Conservation (phyloP, 1,140 invertebrate species). For the Drosophila lacteicornis region DNA sequence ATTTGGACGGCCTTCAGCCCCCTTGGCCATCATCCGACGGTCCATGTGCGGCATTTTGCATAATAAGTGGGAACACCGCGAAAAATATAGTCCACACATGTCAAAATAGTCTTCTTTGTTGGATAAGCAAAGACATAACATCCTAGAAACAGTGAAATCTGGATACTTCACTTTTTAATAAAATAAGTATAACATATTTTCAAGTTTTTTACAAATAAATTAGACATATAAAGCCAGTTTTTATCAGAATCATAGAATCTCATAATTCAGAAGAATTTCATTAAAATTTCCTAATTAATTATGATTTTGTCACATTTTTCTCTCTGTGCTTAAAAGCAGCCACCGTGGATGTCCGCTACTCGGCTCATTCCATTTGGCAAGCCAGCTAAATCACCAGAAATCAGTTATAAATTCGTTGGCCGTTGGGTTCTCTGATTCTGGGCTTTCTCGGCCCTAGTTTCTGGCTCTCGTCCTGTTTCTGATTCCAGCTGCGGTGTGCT, state of each 20-base stretch:
- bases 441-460: conserved; percentile 5
- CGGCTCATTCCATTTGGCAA: conserved; percentile 69
- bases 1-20: conserved; percentile 27
- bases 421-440: conserved; percentile 15
- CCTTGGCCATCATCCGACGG: conserved; percentile 20
- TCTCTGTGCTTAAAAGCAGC: conserved; percentile 8
- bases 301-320: neutral
- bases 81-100: neutral
- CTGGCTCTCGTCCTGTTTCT: conserved; percentile 14
- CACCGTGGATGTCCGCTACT: conserved; percentile 33
- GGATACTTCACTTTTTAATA: too few relatives aligned
- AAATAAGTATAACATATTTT: too few relatives aligned
- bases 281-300: too few relatives aligned
- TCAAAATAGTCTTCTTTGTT: neutral
- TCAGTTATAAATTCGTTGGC: conserved; percentile 79
- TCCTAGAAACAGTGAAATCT: too few relatives aligned
- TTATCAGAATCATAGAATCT: too few relatives aligned
- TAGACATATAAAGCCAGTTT: too few relatives aligned
- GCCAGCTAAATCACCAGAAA: conserved; percentile 80
- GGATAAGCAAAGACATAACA: neutral
- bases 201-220: too few relatives aligned
- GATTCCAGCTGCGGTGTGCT: conserved; percentile 32
- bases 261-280: too few relatives aligned
- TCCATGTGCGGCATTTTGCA: conserved; percentile 73
- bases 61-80: conserved; percentile 60